Base-by-base conservation (phyloP, 2,888 invertebrate species). In the Keiferia lycopersicella region DNA sequence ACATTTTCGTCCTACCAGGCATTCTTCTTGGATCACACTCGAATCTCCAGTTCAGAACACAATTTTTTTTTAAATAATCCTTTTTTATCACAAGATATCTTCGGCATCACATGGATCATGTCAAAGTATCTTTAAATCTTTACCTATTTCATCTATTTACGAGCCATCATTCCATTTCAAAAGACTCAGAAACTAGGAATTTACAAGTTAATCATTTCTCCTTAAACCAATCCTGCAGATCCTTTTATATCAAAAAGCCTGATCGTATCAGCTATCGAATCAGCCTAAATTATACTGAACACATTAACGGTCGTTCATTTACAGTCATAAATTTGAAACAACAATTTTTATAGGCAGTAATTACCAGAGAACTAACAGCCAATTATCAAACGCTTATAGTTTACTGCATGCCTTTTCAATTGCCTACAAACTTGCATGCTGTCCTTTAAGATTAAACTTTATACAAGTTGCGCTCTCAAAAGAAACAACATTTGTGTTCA, bases 341-440 rank as follows among this genome's bases (percentile, higher is more conserved):
- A 65, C 68, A 68, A 70, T 75, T 78, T 78, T 79, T 76, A 79
- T 77, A 67, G 70, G 63, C 66, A 51, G 22, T 73, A 76, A 77
- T 78, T 74, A 67, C 71, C 58, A 60, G 64, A 61, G 58, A 58
- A 57, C 62, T 50, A 30, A n/a, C 64, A 41, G 58, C 62, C 38
- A 65, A 41, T 51, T 48, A 45, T 56, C 45, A 60, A 62, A 16
- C 38, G 26, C 22, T 34, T 26, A 50, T 50, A 57, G 12, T 39
- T 61, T 50, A 63, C 53, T 39, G 62, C 61, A 39, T 61, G 26
- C 64, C 62, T 58, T 62, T 65, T 39, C 14, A 53, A 64, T 61
- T 41, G 65, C 62, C 38, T 58, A 50, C 12, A 56, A 20, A 61
- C 45, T 45, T 34, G 34, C 34, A 8, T 8, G 34, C 34, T 34